These are phyloP conservation scores for Holacanthella duospinosa DNA, from an alignment of 2,888 invertebrate genomes.

Conservation along the genomic window DNA sequence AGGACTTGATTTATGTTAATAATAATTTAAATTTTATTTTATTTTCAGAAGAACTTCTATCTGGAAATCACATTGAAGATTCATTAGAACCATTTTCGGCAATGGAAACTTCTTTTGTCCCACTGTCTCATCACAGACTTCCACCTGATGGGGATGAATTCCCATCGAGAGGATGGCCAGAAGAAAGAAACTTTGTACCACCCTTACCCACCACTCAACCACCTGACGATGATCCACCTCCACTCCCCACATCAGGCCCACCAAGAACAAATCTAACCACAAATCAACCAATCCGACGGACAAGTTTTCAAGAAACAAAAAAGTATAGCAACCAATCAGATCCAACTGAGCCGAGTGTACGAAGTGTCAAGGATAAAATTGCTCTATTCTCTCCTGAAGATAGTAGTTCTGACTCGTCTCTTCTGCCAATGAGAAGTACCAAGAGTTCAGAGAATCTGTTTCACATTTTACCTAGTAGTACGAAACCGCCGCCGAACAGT, in stretches of 20 bases:
- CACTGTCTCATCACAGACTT: constrained; percentile 52
- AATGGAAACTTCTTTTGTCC: constrained; percentile 31
- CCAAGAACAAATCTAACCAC: constrained; percentile 39
- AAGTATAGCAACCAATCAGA: constrained; percentile 4
- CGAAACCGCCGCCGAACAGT: too few relatives aligned
- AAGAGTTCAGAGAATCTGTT: constrained; percentile 26
- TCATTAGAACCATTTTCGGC: neutral
- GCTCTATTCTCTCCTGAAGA: constrained; percentile 74
- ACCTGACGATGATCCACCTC: constrained; percentile 39
- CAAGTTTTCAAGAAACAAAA: constrained; percentile 33
- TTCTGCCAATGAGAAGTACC: too few relatives aligned
- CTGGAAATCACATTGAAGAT: neutral
- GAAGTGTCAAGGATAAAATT: constrained; percentile 73
- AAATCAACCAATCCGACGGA: constrained; percentile 19
- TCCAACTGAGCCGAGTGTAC: constrained; percentile 63
- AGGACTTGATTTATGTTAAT: too few relatives aligned
- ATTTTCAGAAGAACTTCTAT: neutral
- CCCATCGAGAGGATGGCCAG: constrained; percentile 43
- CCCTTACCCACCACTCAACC: constrained; percentile 28
- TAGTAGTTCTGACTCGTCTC: too few relatives aligned
- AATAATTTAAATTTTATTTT: neutral
- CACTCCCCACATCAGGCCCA: constrained; percentile 42
- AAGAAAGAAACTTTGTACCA: constrained; percentile 34
- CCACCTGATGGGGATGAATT: constrained; percentile 76
- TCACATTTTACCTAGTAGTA: too few relatives aligned